Percentiles rank a stretch among this genome's conserved stretches.
phyloP scores from a whole-genome alignment of 2,113 vertebrate genomes.

The Mustela lutreola region DNA sequence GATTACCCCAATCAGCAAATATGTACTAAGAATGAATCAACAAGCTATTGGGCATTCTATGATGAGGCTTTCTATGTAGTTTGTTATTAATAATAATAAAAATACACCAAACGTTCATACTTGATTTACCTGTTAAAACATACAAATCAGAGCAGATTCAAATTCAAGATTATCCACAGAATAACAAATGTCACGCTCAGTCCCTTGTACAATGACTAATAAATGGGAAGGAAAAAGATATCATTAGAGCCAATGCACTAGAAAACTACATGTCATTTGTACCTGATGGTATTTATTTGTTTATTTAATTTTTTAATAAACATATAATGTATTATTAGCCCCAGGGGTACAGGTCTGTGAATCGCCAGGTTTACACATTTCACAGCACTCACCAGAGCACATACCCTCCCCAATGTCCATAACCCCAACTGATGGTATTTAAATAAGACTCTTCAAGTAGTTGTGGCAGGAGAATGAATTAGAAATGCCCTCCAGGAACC shows the following conservation, averaged over 20 bases:
- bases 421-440: neutral
- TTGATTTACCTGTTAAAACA: neutral
- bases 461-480: neutral
- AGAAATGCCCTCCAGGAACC: neutral
- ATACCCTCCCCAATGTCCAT: no score
- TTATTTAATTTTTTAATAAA: neutral
- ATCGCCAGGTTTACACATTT: no score
- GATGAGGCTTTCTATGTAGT: neutral
- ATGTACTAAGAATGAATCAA: neutral
- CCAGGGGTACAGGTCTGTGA: no score
- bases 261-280: neutral
- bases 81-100: neutral
- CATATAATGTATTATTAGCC: no score
- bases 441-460: neutral
- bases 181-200: neutral
- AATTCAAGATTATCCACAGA: neutral
- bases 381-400: no score
- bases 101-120: neutral
- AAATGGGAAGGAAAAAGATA: neutral
- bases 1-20: neutral
- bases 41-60: neutral
- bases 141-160: neutral
- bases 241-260: neutral
- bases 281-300: neutral
- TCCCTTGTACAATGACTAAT: neutral